A percentile compares a stretch with the other conserved stretches of the same genome.
These are phyloP conservation scores for Falco rusticolus DNA, from an alignment of 2,797 vertebrate species.

Conservation along the genomic window DNA sequence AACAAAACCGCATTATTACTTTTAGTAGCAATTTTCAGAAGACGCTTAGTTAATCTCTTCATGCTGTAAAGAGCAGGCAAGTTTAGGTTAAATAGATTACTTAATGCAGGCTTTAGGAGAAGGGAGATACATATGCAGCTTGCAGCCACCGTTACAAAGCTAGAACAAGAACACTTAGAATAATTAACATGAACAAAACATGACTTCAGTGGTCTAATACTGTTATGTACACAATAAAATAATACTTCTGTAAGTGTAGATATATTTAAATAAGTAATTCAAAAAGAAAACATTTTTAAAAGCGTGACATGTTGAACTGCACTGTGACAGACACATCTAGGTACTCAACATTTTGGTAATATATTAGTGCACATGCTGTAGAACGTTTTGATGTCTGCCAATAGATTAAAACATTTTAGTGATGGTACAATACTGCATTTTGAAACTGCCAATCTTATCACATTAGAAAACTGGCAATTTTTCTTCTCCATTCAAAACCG, in stretches of 20 bases:
- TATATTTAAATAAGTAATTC: constrained; percentile 68
- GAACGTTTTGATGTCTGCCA: background rate
- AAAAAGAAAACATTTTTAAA: constrained; percentile 53
- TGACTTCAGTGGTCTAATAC: constrained; percentile 80
- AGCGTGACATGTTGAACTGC: constrained; percentile 41
- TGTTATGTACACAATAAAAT: constrained; percentile 84
- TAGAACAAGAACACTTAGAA: constrained; percentile 13
- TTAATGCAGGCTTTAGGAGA: background rate
- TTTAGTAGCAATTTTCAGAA: constrained; percentile 8
- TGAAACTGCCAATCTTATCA: background rate
- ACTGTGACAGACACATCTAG: background rate
- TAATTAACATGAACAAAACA: constrained; percentile 55
- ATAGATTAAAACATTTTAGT: background rate
- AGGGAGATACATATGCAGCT: background rate
- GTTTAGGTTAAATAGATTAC: constrained; percentile 24
- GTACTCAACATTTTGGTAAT: background rate
- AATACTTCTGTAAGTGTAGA: constrained; percentile 80
- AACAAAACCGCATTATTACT: background rate
- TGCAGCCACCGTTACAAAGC: constrained; percentile 24
- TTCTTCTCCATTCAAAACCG: background rate
- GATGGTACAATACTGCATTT: background rate
- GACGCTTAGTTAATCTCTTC: constrained; percentile 33
- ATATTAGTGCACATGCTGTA: constrained; percentile 30
- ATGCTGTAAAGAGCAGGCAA: constrained; percentile 33
- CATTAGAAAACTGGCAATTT: background rate